Evolutionary conservation across 1,140 invertebrate species (phyloP).

Genomic region (Musca domestica): DNA sequence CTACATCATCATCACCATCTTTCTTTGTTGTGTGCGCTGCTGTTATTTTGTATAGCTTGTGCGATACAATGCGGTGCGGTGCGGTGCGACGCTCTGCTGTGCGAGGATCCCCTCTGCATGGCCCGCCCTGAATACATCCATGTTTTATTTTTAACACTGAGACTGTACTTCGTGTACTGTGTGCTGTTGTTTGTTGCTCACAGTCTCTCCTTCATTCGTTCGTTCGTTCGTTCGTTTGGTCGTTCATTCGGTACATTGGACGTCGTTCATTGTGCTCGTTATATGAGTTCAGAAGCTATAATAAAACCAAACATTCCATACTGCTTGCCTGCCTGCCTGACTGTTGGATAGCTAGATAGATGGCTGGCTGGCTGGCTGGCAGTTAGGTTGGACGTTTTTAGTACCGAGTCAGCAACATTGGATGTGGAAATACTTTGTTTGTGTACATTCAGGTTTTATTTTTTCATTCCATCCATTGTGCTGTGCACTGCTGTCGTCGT

Average conservation of each 20-base stretch:
- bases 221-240: conserved; percentile 29
- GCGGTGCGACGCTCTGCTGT: background rate
- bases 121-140: conserved; percentile 31
- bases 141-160: conserved; percentile 52
- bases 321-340: background rate
- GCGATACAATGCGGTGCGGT: background rate
- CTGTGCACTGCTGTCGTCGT: background rate
- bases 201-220: conserved; percentile 8
- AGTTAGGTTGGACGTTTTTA: background rate
- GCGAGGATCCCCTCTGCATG: conserved; percentile 19
- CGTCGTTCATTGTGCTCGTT: conserved; percentile 25
- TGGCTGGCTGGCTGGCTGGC: background rate
- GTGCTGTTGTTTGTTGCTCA: conserved; percentile 12
- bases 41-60: conserved; percentile 9
- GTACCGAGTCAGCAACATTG: too few relatives aligned
- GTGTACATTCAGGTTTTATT: conserved; percentile 15
- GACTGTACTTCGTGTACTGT: conserved; percentile 47
- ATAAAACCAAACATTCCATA: conserved; percentile 21
- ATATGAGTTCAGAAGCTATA: conserved; percentile 20
- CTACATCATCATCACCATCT: conserved; percentile 20
- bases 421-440: background rate
- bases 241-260: conserved; percentile 4
- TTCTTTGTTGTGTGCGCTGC: conserved; percentile 29
- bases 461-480: background rate
- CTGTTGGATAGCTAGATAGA: background rate